Base-by-base conservation (phyloP, 2,797 vertebrate genomes). In the Hemibagrus guttatus region DNA sequence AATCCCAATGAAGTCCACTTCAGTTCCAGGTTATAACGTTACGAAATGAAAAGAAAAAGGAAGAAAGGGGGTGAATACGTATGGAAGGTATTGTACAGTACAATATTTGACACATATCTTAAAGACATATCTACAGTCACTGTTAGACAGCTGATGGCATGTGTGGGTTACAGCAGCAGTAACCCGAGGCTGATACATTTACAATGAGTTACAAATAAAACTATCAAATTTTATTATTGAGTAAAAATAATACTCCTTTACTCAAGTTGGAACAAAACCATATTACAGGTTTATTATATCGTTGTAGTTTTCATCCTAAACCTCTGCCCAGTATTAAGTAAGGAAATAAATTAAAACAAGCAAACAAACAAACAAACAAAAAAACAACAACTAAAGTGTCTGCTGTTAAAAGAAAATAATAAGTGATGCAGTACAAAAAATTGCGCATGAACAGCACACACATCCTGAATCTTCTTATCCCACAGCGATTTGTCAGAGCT, bases 151-250 rank as follows among this genome's bases (percentile, higher is more conserved):
- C 66, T 69, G n/a, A 84, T 42, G 35, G 35, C 56, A 46, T 46
- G 52, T 42, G 68, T 39, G 66, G 68, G 49, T 84, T 61, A 59
- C 35, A 84, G 52, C 28, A 71, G 82, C 69, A 26, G 26, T 56
- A 69, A 28, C 16, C 31, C 68, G 64, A 42, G 46, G 42, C 81
- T 56, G 64, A 31, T 58, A 28, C 56, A 28, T 69, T 13, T 69
- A 69, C 31, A 69, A n/a, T 66, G n/a, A 64, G 28, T n/a, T 68
- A 69, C 28, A 83, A 69, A 83, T 26, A 69, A 68, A 82, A 66
- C 49, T 23, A 72, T 9, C 16, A 35, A 1, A 19, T 74, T 49
- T n/a, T 52, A 72, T 74, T 49, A 49, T 39, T n/a, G 42, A 7
- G 26, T 52, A 75, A 52, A 52, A 75, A 52, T 39, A n/a, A n/a